Evolutionary conservation across 1,140 invertebrate genomes (phyloP), one percentile per base, ranked within the genome.

Genomic region (Bombus ignitus): DNA sequence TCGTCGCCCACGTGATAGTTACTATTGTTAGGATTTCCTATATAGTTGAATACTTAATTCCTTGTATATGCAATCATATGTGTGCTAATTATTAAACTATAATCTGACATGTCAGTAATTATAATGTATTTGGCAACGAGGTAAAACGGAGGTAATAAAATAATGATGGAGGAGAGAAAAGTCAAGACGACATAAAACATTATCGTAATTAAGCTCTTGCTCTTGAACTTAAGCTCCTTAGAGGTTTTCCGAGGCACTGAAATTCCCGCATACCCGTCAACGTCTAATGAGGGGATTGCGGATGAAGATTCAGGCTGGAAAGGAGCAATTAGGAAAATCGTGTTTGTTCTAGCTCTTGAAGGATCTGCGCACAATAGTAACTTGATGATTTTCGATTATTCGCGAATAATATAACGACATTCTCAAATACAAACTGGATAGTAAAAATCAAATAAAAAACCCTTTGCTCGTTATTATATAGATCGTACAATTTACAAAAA

Each of bases 251-350:
- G 78, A 91, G 91, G 91, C 88, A 92, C 83, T 89, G 92, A 92
- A 93, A 93, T 93, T 93, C 92, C 91, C 86, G 88, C 92, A 90
- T 88, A 90, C 90, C 89, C 90, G 90, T 93, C 92, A 92, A 92
- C 86, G 79, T 87, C 89, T 93, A 93, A 92, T 92, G 92, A 93
- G 92, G 88, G 89, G 86, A 90, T 92, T 91, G 88, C 85, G 92
- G 87, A 91, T 92, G 88, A 92, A 92, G 88, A 90, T 92, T 91
- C 83, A 72, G 76, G 57, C 57, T 42, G 77, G 89, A 81, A 86
- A 73, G 88, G 83, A 83, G 84, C 85, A 92, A 92, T 92, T 90
- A 92, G 84, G 85, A 86, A 77, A 87, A 86, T 78, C 70, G 75
- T 91, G 82, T 71, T 81, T 85, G 81, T 66, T 66, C 15, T 10